Evolutionary conservation across 1,140 invertebrate species (phyloP), one percentile per base, ranked within the genome.

Genomic region (Lasaia peninsularis): DNA sequence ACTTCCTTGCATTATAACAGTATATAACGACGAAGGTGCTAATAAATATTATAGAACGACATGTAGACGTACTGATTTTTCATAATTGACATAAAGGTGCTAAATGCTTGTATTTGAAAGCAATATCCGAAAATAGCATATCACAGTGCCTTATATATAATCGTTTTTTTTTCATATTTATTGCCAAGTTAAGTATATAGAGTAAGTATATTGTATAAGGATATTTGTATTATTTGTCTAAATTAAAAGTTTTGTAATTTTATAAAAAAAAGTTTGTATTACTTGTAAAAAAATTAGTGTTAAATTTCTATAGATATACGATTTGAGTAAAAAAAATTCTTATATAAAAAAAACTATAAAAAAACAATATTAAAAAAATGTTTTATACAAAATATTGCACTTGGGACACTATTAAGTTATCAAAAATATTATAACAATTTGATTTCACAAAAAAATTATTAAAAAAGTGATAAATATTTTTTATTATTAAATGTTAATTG

Each of bases 161-260:
- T 16, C 9, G n/a, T n/a, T n/a, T 10, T 14, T 14, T 44, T 16
- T 44, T 44, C 37, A 44, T 44, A 44, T 44, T 44, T 44, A 44
- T 44, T 44, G 18, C 14, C 14, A 44, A 44, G 12, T 44, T 44
- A 44, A 44, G 37, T 44, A 44, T 14, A 44, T 44, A 18, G 37
- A 9, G 37, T 44, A 44, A 44, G 37, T 44, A 44, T 44, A 44
- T 44, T 18, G 16, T 44, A 44, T 44, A 11, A 40, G 9, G 3
- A 18, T 16, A 16, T 44, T 44, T 44, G 37, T 44, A 44, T 18
- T 14, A 44, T 44, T 37, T 44, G 2, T 14, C 10, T 44, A 44
- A 44, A 6, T 28, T 28, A 44, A 44, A 37, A 14, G 12, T 37
- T 14, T 37, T 8, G 12, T 37, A 14, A 37, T n/a, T 16, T 44